These are phyloP conservation scores for Cryptoprocta ferox DNA, from an alignment of 2,797 vertebrate genomes.

Conservation along the genomic window DNA sequence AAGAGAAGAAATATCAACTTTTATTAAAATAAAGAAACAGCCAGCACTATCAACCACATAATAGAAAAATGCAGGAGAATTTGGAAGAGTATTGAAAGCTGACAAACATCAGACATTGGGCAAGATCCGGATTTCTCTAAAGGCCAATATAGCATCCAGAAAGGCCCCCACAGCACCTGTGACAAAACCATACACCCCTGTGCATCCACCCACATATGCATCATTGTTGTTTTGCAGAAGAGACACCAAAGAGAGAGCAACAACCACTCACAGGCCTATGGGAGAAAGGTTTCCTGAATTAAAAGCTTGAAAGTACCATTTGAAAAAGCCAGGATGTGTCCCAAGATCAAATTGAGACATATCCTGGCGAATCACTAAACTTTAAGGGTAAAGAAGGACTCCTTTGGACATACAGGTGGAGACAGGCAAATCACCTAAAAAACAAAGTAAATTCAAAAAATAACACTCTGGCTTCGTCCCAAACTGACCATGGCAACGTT, in stretches of 20 bases:
- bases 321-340: constrained; percentile 1
- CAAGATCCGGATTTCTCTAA: not conserved
- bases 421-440: not conserved
- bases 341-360: not conserved
- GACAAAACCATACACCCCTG: not conserved
- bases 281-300: not conserved
- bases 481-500: not conserved
- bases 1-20: not conserved
- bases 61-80: not conserved
- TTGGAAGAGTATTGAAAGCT: not conserved
- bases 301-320: not conserved
- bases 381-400: not conserved
- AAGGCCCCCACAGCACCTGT: not conserved
- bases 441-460: not conserved
- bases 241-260: not conserved
- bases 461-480: not conserved
- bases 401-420: not conserved
- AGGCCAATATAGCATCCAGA: not conserved
- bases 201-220: fast-evolving
- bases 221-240: not conserved
- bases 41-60: not conserved
- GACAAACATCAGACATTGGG: not conserved
- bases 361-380: not conserved
- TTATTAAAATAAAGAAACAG: constrained; percentile 40
- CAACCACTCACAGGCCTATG: not conserved